Base-by-base conservation (phyloP, 2,888 invertebrate species). In the Amorpha juglandis region DNA sequence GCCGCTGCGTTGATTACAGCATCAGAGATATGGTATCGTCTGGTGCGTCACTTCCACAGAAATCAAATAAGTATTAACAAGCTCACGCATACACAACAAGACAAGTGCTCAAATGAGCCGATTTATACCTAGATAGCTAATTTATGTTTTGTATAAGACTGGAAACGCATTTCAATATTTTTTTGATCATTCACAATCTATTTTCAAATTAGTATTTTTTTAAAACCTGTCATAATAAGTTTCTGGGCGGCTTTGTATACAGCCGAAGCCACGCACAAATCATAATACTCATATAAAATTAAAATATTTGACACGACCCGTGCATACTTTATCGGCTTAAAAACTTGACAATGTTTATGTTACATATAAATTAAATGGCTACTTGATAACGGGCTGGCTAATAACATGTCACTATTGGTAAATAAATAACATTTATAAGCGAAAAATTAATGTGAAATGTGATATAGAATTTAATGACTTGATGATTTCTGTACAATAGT, bases 331-430 rank as follows among this genome's bases (percentile, higher is more conserved):
- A 74, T 62, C 74, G 80, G 88, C 89, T 90, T 88, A 88, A 78
- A 83, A 85, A 86, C 88, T 87, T 87, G 87, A 78, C 81, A 80
- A 80, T 83, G 75, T 84, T 83, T 87, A 81, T 83, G 84, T 81
- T 79, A 70, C 67, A 64, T 70, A 80, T 81, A 81, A 81, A 79
- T 83, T 76, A 81, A 80, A 81, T 75, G 55, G 78, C 79, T 78
- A 79, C 80, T 77, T 75, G 74, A 77, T 84, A 83, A 83, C 84
- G 78, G 80, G 68, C 70, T 67, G 71, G 67, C 74, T 73, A 78
- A 81, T 79, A 78, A 58, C 55, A 48, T 58, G 55, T 48, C 58
- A 47, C 33, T 48, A 48, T 63, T 47, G 14, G 33, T 66, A 66
- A 55, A 66, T 63, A 63, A 63, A 63, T 58, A 47, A 64, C 53